These are phyloP conservation scores for Drosophila miranda DNA, from an alignment of 1,140 invertebrate species.

Conservation along the genomic window DNA sequence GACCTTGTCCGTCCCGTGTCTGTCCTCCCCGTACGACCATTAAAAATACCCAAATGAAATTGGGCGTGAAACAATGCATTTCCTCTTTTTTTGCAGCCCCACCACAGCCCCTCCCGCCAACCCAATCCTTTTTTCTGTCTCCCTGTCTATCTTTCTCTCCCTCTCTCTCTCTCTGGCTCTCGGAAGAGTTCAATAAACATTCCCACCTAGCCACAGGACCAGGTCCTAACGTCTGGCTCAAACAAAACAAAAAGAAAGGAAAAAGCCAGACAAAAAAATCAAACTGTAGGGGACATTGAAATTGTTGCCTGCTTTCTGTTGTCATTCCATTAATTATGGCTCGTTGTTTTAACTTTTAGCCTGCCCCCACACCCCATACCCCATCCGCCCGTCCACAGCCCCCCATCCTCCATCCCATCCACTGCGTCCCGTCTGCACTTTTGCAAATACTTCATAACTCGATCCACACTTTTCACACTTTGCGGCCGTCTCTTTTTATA, in stretches of 20 bases:
- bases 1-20: not conserved
- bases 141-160: conserved; percentile 25
- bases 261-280: conserved; percentile 1
- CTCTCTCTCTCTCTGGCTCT: conserved; percentile 2
- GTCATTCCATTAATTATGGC: conserved; percentile 81
- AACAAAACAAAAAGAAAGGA: not conserved
- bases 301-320: conserved; percentile 78
- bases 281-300: conserved; percentile 48
- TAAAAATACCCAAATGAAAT: conserved; percentile 70
- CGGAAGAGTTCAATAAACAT: conserved; percentile 60
- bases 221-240: conserved; percentile 13
- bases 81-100: conserved; percentile 36
- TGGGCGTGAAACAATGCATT: conserved; percentile 77
- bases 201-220: conserved; percentile 30
- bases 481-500: too few relatives aligned
- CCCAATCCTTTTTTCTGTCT: conserved; percentile 19
- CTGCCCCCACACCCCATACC: conserved; percentile 20
- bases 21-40: conserved; percentile 4
- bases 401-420: conserved; percentile 12
- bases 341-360: conserved; percentile 81
- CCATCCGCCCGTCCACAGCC: not conserved
- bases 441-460: conserved; percentile 70
- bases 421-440: conserved; percentile 70
- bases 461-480: conserved; percentile 38
- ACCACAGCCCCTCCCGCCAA: not conserved